Conservation (phyloP, 2,113 vertebrate species). For the Phyllostomus hastatus region DNA sequence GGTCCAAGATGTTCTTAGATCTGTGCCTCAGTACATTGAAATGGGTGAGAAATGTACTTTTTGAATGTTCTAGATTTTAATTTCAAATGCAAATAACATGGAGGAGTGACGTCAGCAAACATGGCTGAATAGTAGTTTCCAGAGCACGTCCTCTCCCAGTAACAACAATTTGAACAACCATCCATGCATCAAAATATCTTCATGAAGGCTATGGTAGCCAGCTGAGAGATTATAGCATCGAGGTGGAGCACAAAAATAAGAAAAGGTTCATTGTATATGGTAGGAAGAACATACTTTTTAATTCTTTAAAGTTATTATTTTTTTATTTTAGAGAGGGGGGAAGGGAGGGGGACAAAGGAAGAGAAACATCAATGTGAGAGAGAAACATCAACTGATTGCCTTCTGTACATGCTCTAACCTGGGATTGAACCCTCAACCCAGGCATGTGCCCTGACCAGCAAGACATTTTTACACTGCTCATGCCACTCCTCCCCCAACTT, state of each 20-base stretch:
- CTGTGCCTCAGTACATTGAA: background rate
- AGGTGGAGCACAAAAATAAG: background rate
- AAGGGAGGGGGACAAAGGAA: too few relatives aligned
- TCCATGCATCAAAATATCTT: background rate
- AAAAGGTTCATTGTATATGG: background rate
- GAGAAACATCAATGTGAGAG: too few relatives aligned
- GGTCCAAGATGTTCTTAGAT: slow-evolving; percentile 10
- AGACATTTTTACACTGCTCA: too few relatives aligned
- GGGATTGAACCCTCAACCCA: too few relatives aligned
- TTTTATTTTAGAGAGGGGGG: too few relatives aligned
- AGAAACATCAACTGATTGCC: too few relatives aligned
- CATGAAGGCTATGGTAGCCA: background rate
- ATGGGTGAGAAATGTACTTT: background rate
- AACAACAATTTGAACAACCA: background rate
- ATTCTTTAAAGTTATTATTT: too few relatives aligned
- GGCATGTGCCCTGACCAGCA: too few relatives aligned
- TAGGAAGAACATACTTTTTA: background rate
- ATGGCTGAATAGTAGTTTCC: background rate
- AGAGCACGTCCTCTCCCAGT: background rate
- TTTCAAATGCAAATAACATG: background rate
- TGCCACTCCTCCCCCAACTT: background rate
- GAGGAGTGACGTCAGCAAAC: background rate
- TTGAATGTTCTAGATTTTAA: slow-evolving; percentile 38
- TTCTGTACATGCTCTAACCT: too few relatives aligned
- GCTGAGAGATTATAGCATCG: background rate